Conservation (phyloP, 2,797 vertebrate species). For the Ceryle rudis region DNA sequence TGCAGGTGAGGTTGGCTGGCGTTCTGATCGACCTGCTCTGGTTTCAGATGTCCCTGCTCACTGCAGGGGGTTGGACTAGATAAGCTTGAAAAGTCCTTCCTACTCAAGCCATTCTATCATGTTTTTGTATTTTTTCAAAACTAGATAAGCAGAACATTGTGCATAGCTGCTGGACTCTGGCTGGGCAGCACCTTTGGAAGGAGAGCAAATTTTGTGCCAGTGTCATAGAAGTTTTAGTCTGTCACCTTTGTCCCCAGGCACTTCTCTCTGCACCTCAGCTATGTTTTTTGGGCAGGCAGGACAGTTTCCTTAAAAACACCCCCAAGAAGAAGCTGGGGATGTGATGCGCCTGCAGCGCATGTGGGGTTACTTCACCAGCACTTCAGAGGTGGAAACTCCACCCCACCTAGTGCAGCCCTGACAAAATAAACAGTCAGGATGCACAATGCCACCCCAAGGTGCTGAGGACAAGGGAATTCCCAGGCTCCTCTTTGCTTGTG, state of each 20-base stretch:
- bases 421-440: not conserved
- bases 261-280: not conserved
- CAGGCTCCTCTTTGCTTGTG: not conserved
- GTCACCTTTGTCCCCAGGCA: not conserved
- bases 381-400: not conserved
- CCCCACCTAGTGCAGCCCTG: not conserved
- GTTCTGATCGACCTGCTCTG: not conserved
- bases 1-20: not conserved
- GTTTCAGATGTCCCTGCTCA: not conserved
- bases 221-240: accelerated
- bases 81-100: not conserved
- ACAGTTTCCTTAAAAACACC: not conserved
- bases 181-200: not conserved
- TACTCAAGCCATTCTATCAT: not conserved
- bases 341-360: not conserved
- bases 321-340: not conserved
- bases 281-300: not conserved
- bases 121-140: not conserved
- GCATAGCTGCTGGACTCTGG: accelerated
- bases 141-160: not conserved
- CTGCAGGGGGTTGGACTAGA: not conserved
- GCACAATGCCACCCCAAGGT: not conserved
- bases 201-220: accelerated
- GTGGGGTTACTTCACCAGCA: not conserved
- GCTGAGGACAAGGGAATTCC: not conserved